These are phyloP conservation scores for Glomeris marginata DNA, from an alignment of 2,888 invertebrate genomes.

Conservation along the genomic window DNA sequence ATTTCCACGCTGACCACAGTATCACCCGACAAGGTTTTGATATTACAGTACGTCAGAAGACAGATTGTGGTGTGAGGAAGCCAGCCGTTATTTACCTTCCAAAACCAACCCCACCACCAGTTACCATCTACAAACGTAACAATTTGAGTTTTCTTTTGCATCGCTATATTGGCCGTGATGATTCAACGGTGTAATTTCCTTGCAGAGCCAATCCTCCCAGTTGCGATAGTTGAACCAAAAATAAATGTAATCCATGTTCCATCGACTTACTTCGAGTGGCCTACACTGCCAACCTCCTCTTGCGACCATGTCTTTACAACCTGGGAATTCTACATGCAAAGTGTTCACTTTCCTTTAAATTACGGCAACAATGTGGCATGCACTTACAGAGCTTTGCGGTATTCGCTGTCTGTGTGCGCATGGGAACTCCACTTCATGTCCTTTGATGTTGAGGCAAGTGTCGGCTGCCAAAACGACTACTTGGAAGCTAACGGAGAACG, in stretches of 20 bases:
- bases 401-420: conserved; percentile 15
- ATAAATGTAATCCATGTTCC: not conserved
- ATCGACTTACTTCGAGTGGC: not conserved
- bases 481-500: conserved; percentile 17
- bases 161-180: too few species aligned
- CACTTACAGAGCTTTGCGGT: conserved; percentile 14
- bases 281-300: conserved; percentile 1
- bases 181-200: too few species aligned
- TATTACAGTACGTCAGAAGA: conserved; percentile 18
- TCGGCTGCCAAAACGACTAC: conserved; percentile 16
- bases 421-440: conserved; percentile 20
- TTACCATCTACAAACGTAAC: not conserved
- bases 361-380: conserved; percentile 19
- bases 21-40: conserved; percentile 20
- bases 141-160: too few species aligned
- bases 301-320: conserved; percentile 20
- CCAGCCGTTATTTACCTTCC: not conserved
- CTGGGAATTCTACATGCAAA: conserved; percentile 18
- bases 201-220: not conserved
- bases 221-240: not conserved
- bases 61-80: conserved; percentile 15
- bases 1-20: conserved; percentile 18
- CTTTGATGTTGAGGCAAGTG: conserved; percentile 19
- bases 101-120: not conserved
- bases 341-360: conserved; percentile 18